Evolutionary conservation across 2,113 vertebrate genomes (phyloP), one percentile per base, ranked within the genome.

Genomic region (Macaca mulatta): DNA sequence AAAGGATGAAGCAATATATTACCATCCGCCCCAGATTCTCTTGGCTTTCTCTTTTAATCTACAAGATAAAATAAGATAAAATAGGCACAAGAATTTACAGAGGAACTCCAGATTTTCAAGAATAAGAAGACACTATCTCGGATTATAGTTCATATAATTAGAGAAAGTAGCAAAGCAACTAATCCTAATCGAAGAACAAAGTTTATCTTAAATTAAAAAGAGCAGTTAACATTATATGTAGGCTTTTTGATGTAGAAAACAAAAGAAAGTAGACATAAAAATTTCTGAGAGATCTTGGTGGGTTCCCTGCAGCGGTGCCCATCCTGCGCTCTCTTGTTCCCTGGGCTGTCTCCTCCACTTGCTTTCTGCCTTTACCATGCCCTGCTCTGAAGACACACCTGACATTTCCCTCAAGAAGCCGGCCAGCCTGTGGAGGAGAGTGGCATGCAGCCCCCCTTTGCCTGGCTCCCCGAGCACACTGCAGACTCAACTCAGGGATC

Each of bases 51-150:
- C 59, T 92, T 80, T 87, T 93, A 95, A 77, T 17, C 3, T 67
- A 87, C 18, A 75, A 79, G 57, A 97, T 81, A 94, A 85, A 95
- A 89, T 67, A 92, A 81, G n/a, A 89, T 32, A 80, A 91, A 90
- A 79, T 74, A 92, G 48, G 64, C 22, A 61, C 6, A 45, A 52
- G 35, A 77, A 90, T 45, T 30, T 80, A 74, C 10, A 74, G 61
- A 85, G n/a, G 50, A 95, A 84, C 75, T 93, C 38, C 17, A 86
- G 74, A 43, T 91, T 45, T 69, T 61, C 70, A 43, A 91, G 23
- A 90, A 93, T 50, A 94, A 90, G 50, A 59, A 87, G 45, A 67
- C 8, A 57, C 8, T 89, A 50, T 74, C 64, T 64, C 80, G n/a
- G 27, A 89, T 75, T 92, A 92, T 32, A 64, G 13, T 57, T 84